Evolutionary conservation across 37 sponge, comb jelly and placozoan species (phyloP).

Genomic region (Amphimedon queenslandica): DNA sequence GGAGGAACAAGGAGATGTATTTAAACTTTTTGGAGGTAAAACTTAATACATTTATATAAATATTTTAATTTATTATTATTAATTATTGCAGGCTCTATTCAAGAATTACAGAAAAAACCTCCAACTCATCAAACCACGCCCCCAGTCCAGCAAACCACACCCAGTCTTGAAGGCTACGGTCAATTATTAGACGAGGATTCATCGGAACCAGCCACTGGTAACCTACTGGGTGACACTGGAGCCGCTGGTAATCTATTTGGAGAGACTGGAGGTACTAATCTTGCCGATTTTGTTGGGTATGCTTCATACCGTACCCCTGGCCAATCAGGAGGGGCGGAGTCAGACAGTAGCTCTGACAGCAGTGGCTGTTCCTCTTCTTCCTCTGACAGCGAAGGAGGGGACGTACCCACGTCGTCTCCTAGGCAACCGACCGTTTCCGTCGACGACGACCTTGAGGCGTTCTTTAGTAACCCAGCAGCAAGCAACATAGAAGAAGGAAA

Average conservation of each 20-base stretch:
- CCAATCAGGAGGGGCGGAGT: background rate
- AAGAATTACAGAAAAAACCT: no score
- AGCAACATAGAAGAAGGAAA: background rate
- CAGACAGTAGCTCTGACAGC: background rate
- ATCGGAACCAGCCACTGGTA: background rate
- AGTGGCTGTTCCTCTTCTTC: background rate
- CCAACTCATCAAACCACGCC: no score
- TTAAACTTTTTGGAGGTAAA: conserved; percentile 36
- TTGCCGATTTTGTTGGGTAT: background rate
- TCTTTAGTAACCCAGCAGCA: background rate
- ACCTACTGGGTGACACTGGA: background rate
- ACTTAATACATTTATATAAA: background rate
- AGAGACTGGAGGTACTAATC: background rate
- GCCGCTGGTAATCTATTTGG: background rate
- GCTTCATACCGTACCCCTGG: background rate
- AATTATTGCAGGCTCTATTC: background rate
- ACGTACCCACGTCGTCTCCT: background rate
- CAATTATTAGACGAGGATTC: background rate
- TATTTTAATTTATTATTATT: background rate
- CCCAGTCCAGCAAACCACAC: no score
- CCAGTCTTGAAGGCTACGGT: background rate
- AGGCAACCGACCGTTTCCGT: background rate
- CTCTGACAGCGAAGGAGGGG: background rate
- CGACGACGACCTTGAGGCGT: background rate
- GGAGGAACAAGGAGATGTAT: conserved; percentile 44